Percentiles rank a stretch among this genome's conserved stretches.
Evolutionary conservation across 2,113 vertebrate species (phyloP).

Genomic region (Oriolus oriolus): DNA sequence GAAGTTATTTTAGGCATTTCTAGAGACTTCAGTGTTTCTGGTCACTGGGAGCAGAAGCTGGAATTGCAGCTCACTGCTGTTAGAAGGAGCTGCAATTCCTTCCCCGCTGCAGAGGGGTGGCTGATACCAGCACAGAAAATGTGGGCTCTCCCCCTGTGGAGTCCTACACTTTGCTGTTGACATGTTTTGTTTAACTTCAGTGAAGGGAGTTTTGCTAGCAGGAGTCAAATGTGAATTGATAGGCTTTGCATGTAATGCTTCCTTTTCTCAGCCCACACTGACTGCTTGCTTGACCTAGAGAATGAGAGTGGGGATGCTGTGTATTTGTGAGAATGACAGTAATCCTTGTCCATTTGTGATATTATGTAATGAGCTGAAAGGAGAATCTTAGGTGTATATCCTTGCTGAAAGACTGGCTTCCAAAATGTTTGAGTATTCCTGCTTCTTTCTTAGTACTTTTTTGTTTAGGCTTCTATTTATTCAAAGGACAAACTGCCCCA

Average conservation of each 20-base stretch:
- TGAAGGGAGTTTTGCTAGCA: neutral
- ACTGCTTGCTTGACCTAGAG: neutral
- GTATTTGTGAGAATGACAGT: neutral
- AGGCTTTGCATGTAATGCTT: neutral
- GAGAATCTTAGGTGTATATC: neutral
- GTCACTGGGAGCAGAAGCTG: neutral
- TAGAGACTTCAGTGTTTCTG: neutral
- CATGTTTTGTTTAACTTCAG: neutral
- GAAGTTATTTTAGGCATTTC: neutral
- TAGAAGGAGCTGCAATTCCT: neutral
- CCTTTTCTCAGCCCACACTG: neutral
- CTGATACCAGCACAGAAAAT: neutral
- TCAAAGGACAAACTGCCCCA: neutral
- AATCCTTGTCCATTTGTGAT: neutral
- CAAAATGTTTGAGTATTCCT: neutral
- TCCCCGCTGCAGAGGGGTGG: neutral
- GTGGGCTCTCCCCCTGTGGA: neutral
- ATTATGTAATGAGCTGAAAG: neutral
- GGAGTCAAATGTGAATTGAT: neutral
- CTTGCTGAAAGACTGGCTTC: neutral
- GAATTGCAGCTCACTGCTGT: neutral
- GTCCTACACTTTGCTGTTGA: neutral
- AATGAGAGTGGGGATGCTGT: neutral
- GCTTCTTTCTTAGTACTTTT: neutral
- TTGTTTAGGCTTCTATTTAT: neutral